phyloP scores from a whole-genome alignment of 2,797 vertebrate species.

The Propithecus deckenii region DNA sequence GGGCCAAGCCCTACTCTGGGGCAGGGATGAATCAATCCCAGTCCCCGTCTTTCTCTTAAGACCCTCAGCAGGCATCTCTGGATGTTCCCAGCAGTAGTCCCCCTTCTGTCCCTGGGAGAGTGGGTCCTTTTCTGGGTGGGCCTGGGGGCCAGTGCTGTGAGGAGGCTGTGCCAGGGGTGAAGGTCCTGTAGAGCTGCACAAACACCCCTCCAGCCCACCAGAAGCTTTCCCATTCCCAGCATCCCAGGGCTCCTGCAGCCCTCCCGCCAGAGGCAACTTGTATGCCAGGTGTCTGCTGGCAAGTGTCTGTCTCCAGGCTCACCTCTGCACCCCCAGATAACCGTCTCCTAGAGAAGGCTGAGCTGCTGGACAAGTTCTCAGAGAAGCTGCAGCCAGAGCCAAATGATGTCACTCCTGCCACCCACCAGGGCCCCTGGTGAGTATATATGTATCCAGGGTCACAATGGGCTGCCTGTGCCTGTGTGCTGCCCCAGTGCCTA shows the following conservation, averaged over 20 bases:
- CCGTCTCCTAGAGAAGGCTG: conserved; percentile 87
- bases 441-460: background rate
- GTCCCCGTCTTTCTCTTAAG: background rate
- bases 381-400: conserved; percentile 72
- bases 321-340: conserved; percentile 83
- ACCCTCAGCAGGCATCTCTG: background rate
- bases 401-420: background rate
- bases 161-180: background rate
- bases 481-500: background rate
- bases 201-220: background rate
- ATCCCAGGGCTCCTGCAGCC: background rate
- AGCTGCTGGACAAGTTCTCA: conserved; percentile 81
- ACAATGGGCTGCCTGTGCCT: background rate
- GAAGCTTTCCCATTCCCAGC: background rate
- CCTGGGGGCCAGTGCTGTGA: background rate
- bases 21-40: background rate
- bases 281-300: background rate
- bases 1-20: background rate
- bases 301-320: background rate
- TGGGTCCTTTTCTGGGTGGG: background rate
- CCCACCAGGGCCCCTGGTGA: conserved; percentile 59
- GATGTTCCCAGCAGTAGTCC: background rate
- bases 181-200: background rate
- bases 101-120: background rate
- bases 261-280: background rate